Evolutionary conservation across 1,140 invertebrate species (phyloP).

Genomic region (Euura lappo): DNA sequence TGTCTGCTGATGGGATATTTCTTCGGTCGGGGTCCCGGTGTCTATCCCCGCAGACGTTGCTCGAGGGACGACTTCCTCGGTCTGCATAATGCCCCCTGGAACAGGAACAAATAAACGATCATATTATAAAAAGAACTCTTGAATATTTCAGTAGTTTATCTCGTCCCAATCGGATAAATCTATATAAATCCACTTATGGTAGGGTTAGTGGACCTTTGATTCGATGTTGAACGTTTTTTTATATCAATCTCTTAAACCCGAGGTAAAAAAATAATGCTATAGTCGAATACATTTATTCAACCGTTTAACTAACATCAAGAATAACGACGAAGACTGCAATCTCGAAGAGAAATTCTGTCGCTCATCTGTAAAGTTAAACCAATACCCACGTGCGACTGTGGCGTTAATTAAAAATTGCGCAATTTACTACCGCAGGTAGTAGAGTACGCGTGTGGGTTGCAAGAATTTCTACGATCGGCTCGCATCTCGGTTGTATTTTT

Average conservation of each 20-base stretch:
- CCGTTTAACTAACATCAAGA: not conserved
- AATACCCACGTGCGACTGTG: constrained; percentile 25
- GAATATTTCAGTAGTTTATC: too few relatives aligned
- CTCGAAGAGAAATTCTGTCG: constrained; percentile 22
- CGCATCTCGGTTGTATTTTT: too few relatives aligned
- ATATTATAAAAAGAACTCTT: too few relatives aligned
- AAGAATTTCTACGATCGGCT: too few relatives aligned
- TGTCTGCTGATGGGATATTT: constrained; percentile 24
- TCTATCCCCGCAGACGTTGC: constrained; percentile 53
- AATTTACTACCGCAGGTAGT: constrained; percentile 18
- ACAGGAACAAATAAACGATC: constrained; percentile 14
- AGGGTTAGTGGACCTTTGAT: too few relatives aligned
- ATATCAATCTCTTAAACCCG: too few relatives aligned
- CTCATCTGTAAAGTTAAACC: constrained; percentile 31
- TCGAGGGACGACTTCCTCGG: constrained; percentile 58
- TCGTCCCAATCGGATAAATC: constrained; percentile 28
- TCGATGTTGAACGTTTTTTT: too few relatives aligned
- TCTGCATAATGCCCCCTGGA: constrained; percentile 62
- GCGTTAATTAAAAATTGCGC: not conserved
- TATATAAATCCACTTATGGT: constrained; percentile 7
- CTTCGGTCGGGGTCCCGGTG: constrained; percentile 40
- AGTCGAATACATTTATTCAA: not conserved
- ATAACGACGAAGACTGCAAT: not conserved
- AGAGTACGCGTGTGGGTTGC: constrained; percentile 22
- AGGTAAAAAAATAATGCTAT: too few relatives aligned